Percentiles rank a stretch among this genome's conserved stretches.
Evolutionary conservation across 2,888 invertebrate species (phyloP).

Genomic region (Lepetodrilus schrolli): DNA sequence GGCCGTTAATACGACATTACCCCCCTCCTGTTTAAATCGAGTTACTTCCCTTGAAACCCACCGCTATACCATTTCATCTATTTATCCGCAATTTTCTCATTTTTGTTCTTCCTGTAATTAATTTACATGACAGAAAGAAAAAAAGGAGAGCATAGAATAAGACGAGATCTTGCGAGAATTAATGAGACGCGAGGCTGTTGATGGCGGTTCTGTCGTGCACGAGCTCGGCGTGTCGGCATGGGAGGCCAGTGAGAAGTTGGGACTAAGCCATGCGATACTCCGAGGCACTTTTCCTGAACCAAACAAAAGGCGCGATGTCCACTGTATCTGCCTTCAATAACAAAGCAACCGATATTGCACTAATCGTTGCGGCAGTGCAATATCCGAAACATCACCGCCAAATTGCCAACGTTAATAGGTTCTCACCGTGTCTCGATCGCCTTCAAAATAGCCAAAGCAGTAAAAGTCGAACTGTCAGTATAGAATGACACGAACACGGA

Average conservation of each 20-base stretch:
- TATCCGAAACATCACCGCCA: conserved; percentile 6
- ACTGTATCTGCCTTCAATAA: not conserved
- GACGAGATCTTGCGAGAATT: conserved; percentile 11
- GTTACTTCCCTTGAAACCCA: not conserved
- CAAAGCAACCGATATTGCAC: not conserved
- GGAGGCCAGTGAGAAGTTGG: not conserved
- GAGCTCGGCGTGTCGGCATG: not conserved
- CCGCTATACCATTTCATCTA: not conserved
- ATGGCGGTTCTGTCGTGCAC: not conserved
- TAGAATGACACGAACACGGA: not conserved
- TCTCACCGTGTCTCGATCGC: not conserved
- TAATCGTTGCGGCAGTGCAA: not conserved
- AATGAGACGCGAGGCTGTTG: conserved; percentile 3
- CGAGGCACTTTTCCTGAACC: not conserved
- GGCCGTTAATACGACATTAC: not conserved
- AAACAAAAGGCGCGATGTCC: conserved; percentile 5
- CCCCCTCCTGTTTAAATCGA: conserved; percentile 11
- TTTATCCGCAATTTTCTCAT: conserved; percentile 10
- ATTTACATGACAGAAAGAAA: conserved; percentile 3
- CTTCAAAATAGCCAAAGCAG: not conserved
- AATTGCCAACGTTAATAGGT: conserved; percentile 1
- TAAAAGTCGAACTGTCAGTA: not conserved
- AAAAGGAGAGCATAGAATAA: too few relatives aligned
- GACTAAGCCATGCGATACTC: not conserved
- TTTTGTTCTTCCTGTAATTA: conserved; percentile 23